Evolutionary conservation across 2,888 invertebrate genomes (phyloP), one percentile per base, ranked within the genome.

Genomic region (Podotricha telesiphe): DNA sequence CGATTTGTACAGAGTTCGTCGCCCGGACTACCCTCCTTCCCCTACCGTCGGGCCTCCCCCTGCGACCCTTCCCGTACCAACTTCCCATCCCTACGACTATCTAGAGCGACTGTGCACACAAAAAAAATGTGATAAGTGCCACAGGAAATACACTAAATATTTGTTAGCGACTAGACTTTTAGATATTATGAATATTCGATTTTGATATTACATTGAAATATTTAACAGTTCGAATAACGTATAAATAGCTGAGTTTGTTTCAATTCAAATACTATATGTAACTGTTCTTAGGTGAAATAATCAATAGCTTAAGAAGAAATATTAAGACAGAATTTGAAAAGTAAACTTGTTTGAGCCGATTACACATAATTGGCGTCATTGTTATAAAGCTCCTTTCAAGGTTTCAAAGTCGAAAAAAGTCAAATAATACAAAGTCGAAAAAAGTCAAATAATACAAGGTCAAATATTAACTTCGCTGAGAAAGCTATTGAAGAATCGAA

Each of bases 1-100:
- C 92, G 93, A 92, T 94, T 92, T 93, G 93, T 88, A 80, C 82
- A 78, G 84, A 82, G 92, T 91, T 91, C 90, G 89, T 83, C 91
- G 90, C 83, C 91, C 89, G 86, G 76, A 79, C 76, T 75, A 80
- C 79, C 76, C 81, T 75, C 75, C 78, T 72, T 75, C 76, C 70
- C 64, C 69, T 51, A 62, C 76, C 80, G 74, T 74, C 78, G 77
- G 68, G 73, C 78, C 75, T 78, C 72, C 58, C 71, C 50, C 28
- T 17, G 6, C 45, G 40, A 55, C 40, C 65, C 55, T 68, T 51
- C 28, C 28, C 28, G 28, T 28, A 6, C 28, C 28, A 4, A 28
- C 28, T 28, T 28, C 28, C 28, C 28, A 28, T 28, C 70, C 71
- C 69, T 65, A 64, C 51, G 51, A 56, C 45, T 67, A 73, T 67